These are phyloP conservation scores for Nomada ruficornis DNA, from an alignment of 2,888 invertebrate species.

Conservation along the genomic window DNA sequence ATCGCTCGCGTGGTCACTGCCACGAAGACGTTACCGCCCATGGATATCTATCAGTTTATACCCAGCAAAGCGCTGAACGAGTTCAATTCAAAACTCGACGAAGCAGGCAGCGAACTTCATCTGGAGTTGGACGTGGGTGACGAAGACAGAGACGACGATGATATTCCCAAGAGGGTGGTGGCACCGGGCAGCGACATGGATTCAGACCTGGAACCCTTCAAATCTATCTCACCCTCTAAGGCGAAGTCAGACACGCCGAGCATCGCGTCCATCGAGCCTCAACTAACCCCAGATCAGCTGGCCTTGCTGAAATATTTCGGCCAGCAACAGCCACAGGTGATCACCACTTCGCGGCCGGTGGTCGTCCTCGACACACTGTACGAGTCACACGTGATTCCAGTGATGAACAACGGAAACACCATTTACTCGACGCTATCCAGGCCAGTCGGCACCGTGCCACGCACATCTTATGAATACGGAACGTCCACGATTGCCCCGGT, in stretches of 20 bases:
- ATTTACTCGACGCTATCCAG: slow-evolving; percentile 92
- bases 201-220: slow-evolving; percentile 90
- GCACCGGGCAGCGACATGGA: slow-evolving; percentile 86
- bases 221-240: slow-evolving; percentile 85
- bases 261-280: slow-evolving; percentile 82
- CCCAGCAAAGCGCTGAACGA: slow-evolving; percentile 94
- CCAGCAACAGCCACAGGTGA: slow-evolving; percentile 87
- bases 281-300: slow-evolving; percentile 89
- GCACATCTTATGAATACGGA: slow-evolving; percentile 86
- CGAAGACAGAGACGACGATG: slow-evolving; percentile 86
- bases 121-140: slow-evolving; percentile 94
- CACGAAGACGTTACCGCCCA: slow-evolving; percentile 94
- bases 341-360: slow-evolving; percentile 92
- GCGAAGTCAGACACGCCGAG: slow-evolving; percentile 86
- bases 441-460: slow-evolving; percentile 89
- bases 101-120: slow-evolving; percentile 94
- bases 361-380: slow-evolving; percentile 91
- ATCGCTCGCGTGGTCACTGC: slow-evolving; percentile 95
- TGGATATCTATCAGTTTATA: slow-evolving; percentile 94
- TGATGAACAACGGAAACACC: slow-evolving; percentile 91
- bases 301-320: slow-evolving; percentile 90
- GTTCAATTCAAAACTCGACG: slow-evolving; percentile 94
- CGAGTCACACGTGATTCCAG: slow-evolving; percentile 92
- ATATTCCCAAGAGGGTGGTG: slow-evolving; percentile 83
- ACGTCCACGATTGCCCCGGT: slow-evolving; percentile 88